Evolutionary conservation across 1,140 invertebrate species (phyloP), one percentile per base, ranked within the genome.

Genomic region (Cyrtorhinus lividipennis): DNA sequence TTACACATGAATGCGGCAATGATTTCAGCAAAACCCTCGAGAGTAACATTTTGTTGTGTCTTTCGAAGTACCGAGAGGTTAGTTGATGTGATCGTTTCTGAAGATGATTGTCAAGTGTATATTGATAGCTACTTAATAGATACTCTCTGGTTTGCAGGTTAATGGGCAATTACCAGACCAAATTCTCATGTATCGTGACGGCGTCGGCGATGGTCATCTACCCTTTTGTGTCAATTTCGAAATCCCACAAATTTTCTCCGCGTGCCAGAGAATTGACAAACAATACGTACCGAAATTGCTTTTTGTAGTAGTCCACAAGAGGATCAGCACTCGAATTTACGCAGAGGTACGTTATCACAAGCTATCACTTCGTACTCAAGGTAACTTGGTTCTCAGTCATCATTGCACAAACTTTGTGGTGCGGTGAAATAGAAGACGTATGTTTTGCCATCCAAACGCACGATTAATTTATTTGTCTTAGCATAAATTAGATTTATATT

Each of bases 141-240:
- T n/a, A n/a, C n/a, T n/a, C n/a, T n/a, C n/a, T n/a, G n/a, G 61
- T 61, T 68, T 73, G 25, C 61, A 82, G 79, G 68, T 66, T 10
- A 89, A 90, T 72, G 82, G 81, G 0, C 53, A 24, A 26, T 79
- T 80, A 63, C 92, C 93, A 0, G 79, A 85, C 1, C 83, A 81
- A 68, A 87, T 97, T 27, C 79, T 97, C 5, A 81, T 97, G 20
- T 97, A 84, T 74, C 79, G 94, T 63, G 94, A 98, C 77, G 94
- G 94, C 27, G 88, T 97, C 2, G 85, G 90, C 18, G 92, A 96
- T 74, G 90, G 92, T 0, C 86, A 94, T 71, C 68, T 97, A 1
- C 76, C 81, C 1, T 68, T 79, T 0, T 79, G 88, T 2, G 71
- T 76, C 38, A 76, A 85, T 0, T 87, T 88, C 69, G 93, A 97